phyloP scores from a whole-genome alignment of 2,797 vertebrate genomes.

The Urosaurus nigricauda region DNA sequence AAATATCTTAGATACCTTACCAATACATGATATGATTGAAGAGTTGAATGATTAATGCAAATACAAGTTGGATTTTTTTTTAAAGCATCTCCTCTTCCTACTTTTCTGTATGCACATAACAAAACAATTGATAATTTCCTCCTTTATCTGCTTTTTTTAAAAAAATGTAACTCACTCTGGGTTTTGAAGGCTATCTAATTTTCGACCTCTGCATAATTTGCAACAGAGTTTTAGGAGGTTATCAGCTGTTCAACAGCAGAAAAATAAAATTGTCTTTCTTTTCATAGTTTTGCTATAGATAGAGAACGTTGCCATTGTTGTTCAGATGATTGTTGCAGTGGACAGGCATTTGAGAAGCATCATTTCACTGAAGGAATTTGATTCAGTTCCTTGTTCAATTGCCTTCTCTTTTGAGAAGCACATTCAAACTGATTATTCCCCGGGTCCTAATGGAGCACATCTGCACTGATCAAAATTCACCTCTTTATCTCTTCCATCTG shows the following conservation, averaged over 20 bases:
- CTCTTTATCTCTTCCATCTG: not conserved
- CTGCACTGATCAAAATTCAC: not conserved
- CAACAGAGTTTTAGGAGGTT: not conserved
- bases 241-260: constrained; percentile 15
- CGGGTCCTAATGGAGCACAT: constrained; percentile 10
- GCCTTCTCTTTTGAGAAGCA: not conserved
- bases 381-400: constrained; percentile 20
- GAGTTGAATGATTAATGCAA: constrained; percentile 42
- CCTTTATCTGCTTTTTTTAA: constrained; percentile 29
- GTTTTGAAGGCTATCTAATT: constrained; percentile 30
- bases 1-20: not conserved
- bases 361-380: constrained; percentile 9
- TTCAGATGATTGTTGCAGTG: not conserved
- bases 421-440: constrained; percentile 10
- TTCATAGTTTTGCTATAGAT: constrained; percentile 12
- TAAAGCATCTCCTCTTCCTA: constrained; percentile 30
- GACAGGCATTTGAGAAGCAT: not conserved
- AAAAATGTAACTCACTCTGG: constrained; percentile 12
- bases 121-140: constrained; percentile 26
- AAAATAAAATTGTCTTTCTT: constrained; percentile 37
- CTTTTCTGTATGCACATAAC: not conserved
- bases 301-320: constrained; percentile 23
- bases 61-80: not conserved
- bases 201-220: not conserved
- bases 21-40: constrained; percentile 48